A percentile compares a stretch with the other conserved stretches of the same genome.
These are phyloP conservation scores for Muscicapa striata DNA, from an alignment of 2,797 vertebrate genomes.

Conservation along the genomic window DNA sequence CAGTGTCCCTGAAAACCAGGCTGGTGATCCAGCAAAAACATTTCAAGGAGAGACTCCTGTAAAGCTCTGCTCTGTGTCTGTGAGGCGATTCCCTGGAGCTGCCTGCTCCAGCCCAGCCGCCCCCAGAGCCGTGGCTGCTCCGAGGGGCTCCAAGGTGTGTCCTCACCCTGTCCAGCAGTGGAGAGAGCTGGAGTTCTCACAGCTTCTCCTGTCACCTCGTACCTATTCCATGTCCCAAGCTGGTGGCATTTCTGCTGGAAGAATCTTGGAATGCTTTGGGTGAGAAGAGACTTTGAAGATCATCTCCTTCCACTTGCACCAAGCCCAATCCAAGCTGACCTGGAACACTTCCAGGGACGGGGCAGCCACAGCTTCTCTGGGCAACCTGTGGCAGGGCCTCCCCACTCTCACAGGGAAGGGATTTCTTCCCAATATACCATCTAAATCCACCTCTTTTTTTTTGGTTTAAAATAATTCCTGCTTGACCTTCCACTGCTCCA, in stretches of 20 bases:
- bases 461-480: background rate
- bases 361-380: background rate
- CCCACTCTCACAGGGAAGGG: background rate
- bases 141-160: background rate
- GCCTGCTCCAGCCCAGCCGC: background rate
- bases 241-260: background rate
- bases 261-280: background rate
- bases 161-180: background rate
- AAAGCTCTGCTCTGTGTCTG: rapidly evolving
- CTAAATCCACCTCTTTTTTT: background rate
- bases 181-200: background rate
- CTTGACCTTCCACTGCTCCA: background rate
- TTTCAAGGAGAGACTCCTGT: background rate
- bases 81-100: background rate
- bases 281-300: background rate
- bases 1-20: background rate
- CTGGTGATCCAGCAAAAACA: background rate
- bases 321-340: background rate
- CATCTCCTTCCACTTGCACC: background rate
- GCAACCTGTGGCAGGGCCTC: background rate
- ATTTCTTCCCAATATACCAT: background rate
- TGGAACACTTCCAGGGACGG: background rate
- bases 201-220: background rate
- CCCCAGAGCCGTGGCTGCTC: rapidly evolving
- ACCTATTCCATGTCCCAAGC: background rate